Evolutionary conservation across 2,797 vertebrate genomes (phyloP), one percentile per base, ranked within the genome.

Genomic region (Chanos chanos): DNA sequence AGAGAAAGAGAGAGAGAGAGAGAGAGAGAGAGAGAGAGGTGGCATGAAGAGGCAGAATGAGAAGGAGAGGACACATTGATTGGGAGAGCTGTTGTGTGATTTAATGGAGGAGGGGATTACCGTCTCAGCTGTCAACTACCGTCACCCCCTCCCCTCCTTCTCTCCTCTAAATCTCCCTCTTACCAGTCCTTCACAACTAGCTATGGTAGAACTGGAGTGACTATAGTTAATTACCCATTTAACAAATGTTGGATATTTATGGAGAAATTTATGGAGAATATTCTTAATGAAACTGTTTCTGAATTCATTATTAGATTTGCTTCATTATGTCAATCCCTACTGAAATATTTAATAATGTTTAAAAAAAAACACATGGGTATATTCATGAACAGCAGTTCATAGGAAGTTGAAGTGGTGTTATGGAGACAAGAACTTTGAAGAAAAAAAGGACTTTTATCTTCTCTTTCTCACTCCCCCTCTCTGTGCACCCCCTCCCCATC

Each of bases 81-180:
- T 81, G 72, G 71, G 61, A 44, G 66, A 72, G 40, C 64, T 61
- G 59, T 18, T 64, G 50, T 70, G 69, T 59, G 49, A 73, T 74
- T 59, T 44, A 71, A 71, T 78, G 69, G 65, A 72, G 68, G 52
- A 64, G 61, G 57, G 81, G 85, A 87, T 89, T 87, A 83, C 57
- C 51, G 60, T 82, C 77, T 77, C 75, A 78, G 70, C 80, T 85
- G 86, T 86, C 85, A 78, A 66, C 76, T 76, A 77, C 75, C 74
- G 71, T 79, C 80, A 73, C 67, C 40, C 43, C 33, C 66, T 50
- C 54, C 61, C 57, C 63, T 54, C 44, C 22, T 12, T 47, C 34
- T 27, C 69, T 27, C 30, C 12, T 24, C 3, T n/a, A 19, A 21
- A 18, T 56, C 41, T 49, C 18, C 49, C 41, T 30, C 65, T 56